Evolutionary conservation across 2,888 invertebrate genomes (phyloP), one percentile per base, ranked within the genome.

Genomic region (Maniola hyperantus): DNA sequence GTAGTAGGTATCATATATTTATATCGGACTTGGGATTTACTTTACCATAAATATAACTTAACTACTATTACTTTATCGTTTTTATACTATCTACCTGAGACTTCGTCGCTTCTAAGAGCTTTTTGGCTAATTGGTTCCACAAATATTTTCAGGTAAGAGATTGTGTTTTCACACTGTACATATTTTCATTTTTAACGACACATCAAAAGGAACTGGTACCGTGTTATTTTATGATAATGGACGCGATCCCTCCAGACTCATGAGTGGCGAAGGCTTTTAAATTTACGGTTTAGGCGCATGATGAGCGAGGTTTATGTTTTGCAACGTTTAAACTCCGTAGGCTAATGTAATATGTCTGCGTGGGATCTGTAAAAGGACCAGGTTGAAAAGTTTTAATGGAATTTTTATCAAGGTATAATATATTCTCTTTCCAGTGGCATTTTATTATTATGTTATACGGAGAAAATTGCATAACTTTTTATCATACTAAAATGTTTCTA

Each of bases 201-300:
- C 89, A 90, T 89, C 88, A 91, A 89, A 89, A 88, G 90, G 90
- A 91, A 89, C 89, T 89, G 89, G 87, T 88, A 90, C 84, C 83
- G 80, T 80, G 87, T 88, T 85, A 90, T 88, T 91, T 91, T 91
- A 91, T 91, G 91, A 86, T 91, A 91, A 91, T 91, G 89, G 89
- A 82, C 82, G 84, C 82, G 80, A 79, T 78, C 77, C 81, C 82
- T 77, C 78, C 81, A 83, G 82, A 81, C 83, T 78, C 79, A 77
- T 80, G 79, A 83, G 83, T 84, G 83, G 82, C 77, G 83, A 81
- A 89, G 83, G 85, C 90, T 89, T 88, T 91, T 88, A 89, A 89
- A 90, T 89, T 90, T 91, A 90, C 83, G 87, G 82, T 81, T 80
- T 79, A 75, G 81, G 77, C 79, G 80, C 74, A 77, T 85, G 88